phyloP scores from a whole-genome alignment of 2,113 vertebrate species.

The Gopherus flavomarginatus region DNA sequence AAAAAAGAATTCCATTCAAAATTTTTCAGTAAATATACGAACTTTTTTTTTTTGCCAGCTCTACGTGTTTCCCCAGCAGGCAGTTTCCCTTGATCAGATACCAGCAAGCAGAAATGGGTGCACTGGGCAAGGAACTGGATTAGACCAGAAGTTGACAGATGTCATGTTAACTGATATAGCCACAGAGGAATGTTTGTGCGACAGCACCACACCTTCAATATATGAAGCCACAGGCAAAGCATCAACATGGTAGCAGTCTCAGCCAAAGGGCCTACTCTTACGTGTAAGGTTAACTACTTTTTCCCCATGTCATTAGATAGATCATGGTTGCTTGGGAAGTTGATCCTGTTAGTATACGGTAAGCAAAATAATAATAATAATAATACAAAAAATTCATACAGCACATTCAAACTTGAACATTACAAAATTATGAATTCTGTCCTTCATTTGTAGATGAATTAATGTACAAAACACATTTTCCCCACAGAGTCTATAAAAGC shows the following conservation, averaged over 20 bases:
- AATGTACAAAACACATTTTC: background rate
- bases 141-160: background rate
- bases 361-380: background rate
- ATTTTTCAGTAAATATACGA: background rate
- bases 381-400: background rate
- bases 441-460: constrained; percentile 5
- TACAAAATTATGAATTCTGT: background rate
- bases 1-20: background rate
- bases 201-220: background rate
- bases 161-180: background rate
- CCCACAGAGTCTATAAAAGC: background rate
- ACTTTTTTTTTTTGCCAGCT: background rate
- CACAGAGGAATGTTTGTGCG: background rate
- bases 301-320: background rate
- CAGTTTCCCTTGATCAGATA: background rate
- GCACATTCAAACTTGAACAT: background rate
- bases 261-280: background rate
- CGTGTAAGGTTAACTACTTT: background rate
- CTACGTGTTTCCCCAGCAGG: background rate
- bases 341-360: background rate
- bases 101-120: background rate
- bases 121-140: background rate
- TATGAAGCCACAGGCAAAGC: background rate
- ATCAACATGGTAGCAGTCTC: constrained; percentile 5
- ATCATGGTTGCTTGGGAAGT: background rate